Evolutionary conservation across 2,888 invertebrate genomes (phyloP).

Genomic region (Anaspis maculata): DNA sequence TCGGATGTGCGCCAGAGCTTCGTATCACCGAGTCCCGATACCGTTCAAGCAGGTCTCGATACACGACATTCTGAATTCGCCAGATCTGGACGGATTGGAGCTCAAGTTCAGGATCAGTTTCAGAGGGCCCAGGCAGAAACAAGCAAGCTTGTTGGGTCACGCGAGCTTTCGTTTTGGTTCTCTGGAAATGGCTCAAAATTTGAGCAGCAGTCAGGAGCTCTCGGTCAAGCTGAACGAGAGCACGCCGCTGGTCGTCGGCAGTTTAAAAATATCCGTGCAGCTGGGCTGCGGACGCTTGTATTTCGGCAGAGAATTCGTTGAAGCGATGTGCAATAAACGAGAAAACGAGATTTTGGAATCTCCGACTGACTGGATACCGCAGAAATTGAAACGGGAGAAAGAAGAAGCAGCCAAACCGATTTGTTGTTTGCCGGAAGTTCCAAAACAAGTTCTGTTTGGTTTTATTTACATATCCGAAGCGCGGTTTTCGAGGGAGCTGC

Average conservation of each 20-base stretch:
- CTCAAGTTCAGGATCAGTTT: slow-evolving; percentile 42
- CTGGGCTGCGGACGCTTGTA: slow-evolving; percentile 44
- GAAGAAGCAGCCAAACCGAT: background rate
- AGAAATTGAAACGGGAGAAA: too few species aligned
- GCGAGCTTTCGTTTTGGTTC: slow-evolving; percentile 39
- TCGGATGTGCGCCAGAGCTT: slow-evolving; percentile 39
- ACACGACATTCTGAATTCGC: slow-evolving; percentile 40
- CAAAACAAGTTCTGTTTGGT: slow-evolving; percentile 40
- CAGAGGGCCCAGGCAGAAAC: slow-evolving; percentile 42
- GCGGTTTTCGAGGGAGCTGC: slow-evolving; percentile 35
- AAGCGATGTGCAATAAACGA: slow-evolving; percentile 25
- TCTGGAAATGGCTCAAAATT: slow-evolving; percentile 33
- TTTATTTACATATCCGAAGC: slow-evolving; percentile 46
- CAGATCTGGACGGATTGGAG: slow-evolving; percentile 29
- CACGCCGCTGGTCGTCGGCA: slow-evolving; percentile 40
- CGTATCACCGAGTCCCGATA: slow-evolving; percentile 36
- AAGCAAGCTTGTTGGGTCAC: slow-evolving; percentile 39
- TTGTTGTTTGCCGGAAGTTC: background rate
- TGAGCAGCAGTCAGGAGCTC: slow-evolving; percentile 38
- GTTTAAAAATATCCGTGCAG: slow-evolving; percentile 41
- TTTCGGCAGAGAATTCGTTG: slow-evolving; percentile 45
- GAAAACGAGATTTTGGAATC: slow-evolving; percentile 19
- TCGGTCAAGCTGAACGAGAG: slow-evolving; percentile 38
- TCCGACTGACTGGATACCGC: too few species aligned
- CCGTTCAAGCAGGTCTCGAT: slow-evolving; percentile 41